These are phyloP conservation scores for Aquatica leii DNA, from an alignment of 2,888 invertebrate species.

Conservation along the genomic window DNA sequence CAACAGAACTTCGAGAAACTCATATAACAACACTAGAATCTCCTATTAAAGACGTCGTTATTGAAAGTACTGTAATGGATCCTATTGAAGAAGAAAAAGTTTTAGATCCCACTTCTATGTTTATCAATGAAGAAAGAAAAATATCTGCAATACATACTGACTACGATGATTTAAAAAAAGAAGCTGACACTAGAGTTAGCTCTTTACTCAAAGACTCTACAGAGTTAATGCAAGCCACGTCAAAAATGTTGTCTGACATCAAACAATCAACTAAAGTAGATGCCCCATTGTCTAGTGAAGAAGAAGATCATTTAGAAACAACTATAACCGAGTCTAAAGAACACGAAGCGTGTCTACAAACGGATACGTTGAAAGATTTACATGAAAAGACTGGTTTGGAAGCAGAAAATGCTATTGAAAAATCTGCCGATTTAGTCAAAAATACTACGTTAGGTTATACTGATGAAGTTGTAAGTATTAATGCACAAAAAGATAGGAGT, in stretches of 20 bases:
- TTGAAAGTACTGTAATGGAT: constrained; percentile 18
- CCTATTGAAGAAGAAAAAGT: constrained; percentile 23
- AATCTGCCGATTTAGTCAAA: constrained; percentile 10
- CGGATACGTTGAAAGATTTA: background rate
- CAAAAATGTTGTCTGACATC: constrained; percentile 57
- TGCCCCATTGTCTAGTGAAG: constrained; percentile 43
- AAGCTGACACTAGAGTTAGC: constrained; percentile 46
- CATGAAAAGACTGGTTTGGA: constrained; percentile 46
- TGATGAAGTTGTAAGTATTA: too few relatives aligned
- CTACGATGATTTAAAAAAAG: constrained; percentile 34
- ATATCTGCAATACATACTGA: constrained; percentile 37
- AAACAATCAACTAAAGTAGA: constrained; percentile 45
- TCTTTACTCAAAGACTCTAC: constrained; percentile 54
- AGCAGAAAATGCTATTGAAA: constrained; percentile 4
- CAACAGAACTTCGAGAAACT: constrained; percentile 74
- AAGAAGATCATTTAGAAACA: constrained; percentile 1
- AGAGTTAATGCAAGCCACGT: constrained; percentile 55
- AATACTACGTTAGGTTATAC: too few relatives aligned
- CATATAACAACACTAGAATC: constrained; percentile 77
- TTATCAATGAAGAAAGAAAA: constrained; percentile 48
- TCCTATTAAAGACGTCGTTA: constrained; percentile 65
- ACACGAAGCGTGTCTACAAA: background rate
- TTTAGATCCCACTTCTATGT: constrained; percentile 17
- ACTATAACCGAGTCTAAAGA: background rate
- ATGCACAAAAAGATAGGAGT: too few relatives aligned